Evolutionary conservation across 2,797 vertebrate species (phyloP), one percentile per base, ranked within the genome.

Genomic region (Mormyrus hasselquistii): DNA sequence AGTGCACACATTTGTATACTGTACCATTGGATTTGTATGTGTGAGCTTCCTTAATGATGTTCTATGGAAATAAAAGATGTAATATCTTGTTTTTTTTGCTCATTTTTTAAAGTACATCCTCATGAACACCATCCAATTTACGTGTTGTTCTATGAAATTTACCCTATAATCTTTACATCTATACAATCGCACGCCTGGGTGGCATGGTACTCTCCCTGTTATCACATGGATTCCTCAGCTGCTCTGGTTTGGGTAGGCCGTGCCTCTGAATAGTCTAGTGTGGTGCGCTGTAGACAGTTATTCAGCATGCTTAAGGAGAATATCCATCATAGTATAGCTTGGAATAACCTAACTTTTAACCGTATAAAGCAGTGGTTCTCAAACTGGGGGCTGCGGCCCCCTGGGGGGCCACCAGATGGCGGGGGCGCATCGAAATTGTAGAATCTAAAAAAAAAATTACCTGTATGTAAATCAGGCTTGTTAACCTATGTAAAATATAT

Each of bases 21-120:
- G 53, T 91, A 41, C 73, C n/a, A 86, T 89, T 90, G 90, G 89
- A 91, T 93, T 92, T 92, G 57, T 91, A 89, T 53, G 53, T 91
- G 2, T 88, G 59, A 73, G 25, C 38, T 73, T 29, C 38, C 9
- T 88, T 29, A 49, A 73, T 47, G 4, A 69, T 88, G 87, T 44
- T 73, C 65, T 44, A 12, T 88, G 55, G 44, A 62, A 88, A 88
- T 88, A 88, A 88, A 88, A 49, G 44, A 62, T 87, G 44, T 16
- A 25, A 19, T 52, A 50, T 62, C 41, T 65, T 44, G 38, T 22
- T 12, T 87, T 59, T 25, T 12, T 52, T 53, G 44, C 22, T 86
- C 50, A n/a, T 4, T 84, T 50, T 59, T 6, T 12, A 38, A 34
- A 34, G 29, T n/a, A n/a, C 38, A 19, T 79, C 73, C 5, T 9